Evolutionary conservation across 92 coral and sea anemone species (phyloP), one percentile per base, ranked within the genome.

Genomic region (Diadumene lineata): DNA sequence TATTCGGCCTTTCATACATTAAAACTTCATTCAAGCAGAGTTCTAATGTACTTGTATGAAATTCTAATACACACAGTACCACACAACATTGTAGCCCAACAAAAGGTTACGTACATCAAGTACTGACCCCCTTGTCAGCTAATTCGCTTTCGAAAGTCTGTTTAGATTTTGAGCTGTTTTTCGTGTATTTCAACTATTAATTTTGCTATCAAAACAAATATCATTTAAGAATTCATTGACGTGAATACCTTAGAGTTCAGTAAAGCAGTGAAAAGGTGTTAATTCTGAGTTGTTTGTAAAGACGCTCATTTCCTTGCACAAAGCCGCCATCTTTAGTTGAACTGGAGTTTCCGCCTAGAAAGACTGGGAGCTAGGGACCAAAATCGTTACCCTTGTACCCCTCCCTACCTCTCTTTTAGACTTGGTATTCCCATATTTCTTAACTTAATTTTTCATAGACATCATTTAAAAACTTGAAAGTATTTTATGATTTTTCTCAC

Each of bases 271-370:
- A 23, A 32, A 56, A 25, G 15, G 4, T 1, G 11, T 56, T 26
- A 17, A 1, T 50, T 1, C 23, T n/a, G n/a, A n/a, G 31, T 48
- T 22, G 31, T 38, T 38, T 6, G 6, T 38, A 13, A 38, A 13
- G 7, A 34, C 28, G 25, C 15, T 25, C 48, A 1, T n/a, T 1
- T 53, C 29, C 50, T 7, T 17, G 32, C 31, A 55, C 56, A 61
- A 64, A 57, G 74, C 8, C 60, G 82, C 82, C 82, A 78, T 78
- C 82, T 78, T 78, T 78, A 69, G 30, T 7, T 11, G 21, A 33
- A 43, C 82, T 78, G 82, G 26, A 48, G 51, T 34, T 77, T 22
- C 73, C 7, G 55, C n/a, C 57, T 15, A 29, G 38, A 50, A 60
- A 50, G 72, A 64, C 72, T 33, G 53, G 82, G 56, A 33, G 57